These are phyloP conservation scores for Lucilia sericata DNA, from an alignment of 1,140 invertebrate species.

Conservation along the genomic window DNA sequence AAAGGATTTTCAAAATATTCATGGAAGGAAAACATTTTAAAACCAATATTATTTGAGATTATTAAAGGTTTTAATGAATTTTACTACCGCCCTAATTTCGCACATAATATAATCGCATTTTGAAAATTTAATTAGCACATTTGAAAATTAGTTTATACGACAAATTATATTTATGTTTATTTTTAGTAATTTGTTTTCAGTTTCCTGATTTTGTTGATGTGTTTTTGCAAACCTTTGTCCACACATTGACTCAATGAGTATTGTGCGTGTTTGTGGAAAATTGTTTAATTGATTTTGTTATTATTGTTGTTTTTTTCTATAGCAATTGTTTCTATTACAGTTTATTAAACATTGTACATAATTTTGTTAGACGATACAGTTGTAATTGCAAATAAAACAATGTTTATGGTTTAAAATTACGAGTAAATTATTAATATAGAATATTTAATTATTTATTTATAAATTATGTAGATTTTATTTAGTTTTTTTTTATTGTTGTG, in stretches of 20 bases:
- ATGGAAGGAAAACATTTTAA: no score
- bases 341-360: not conserved
- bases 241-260: not conserved
- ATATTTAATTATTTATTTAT: not conserved
- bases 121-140: conserved; percentile 27
- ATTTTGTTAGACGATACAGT: not conserved
- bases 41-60: no score
- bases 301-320: not conserved
- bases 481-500: not conserved
- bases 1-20: no score
- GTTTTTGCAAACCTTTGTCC: no score
- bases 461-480: not conserved
- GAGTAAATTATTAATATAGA: not conserved
- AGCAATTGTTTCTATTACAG: not conserved
- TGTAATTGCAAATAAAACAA: not conserved
- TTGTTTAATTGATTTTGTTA: not conserved
- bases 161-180: conserved; percentile 1
- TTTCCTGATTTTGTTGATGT: not conserved
- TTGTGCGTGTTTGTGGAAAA: not conserved
- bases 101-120: not conserved
- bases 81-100: no score
- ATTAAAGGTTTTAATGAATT: no score
- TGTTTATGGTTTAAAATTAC: not conserved
- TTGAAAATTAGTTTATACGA: conserved; percentile 29
- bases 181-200: not conserved